These are phyloP conservation scores for Megaleporinus macrocephalus DNA, from an alignment of 2,113 vertebrate genomes.

Conservation along the genomic window DNA sequence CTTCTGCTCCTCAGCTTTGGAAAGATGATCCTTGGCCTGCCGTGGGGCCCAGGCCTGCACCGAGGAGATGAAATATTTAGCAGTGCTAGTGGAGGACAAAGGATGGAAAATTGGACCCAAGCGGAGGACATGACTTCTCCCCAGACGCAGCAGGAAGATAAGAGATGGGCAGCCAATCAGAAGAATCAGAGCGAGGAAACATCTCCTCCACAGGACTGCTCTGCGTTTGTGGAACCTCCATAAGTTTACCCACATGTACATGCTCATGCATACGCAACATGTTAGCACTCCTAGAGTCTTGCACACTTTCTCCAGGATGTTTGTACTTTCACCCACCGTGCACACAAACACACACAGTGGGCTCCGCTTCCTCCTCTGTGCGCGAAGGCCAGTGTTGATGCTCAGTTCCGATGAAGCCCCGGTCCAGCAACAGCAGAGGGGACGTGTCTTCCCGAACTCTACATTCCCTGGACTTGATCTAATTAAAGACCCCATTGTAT, in stretches of 20 bases:
- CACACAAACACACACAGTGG: neutral
- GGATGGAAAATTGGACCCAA: conserved; percentile 33
- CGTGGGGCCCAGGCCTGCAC: conserved; percentile 37
- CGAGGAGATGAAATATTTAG: conserved; percentile 69
- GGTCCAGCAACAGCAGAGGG: neutral
- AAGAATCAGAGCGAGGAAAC: conserved; percentile 16
- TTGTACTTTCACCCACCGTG: neutral
- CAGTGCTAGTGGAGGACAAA: conserved; percentile 38
- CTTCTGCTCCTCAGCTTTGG: conserved; percentile 1
- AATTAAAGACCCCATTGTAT: conserved; percentile 66
- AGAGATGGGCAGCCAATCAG: conserved; percentile 19
- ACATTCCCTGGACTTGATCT: conserved; percentile 54
- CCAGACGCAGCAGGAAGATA: conserved; percentile 36
- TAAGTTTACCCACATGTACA: conserved; percentile 3
- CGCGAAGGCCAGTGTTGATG: neutral
- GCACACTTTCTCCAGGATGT: neutral
- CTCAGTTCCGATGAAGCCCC: neutral
- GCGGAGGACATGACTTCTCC: conserved; percentile 10
- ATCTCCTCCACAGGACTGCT: neutral
- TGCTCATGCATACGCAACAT: neutral
- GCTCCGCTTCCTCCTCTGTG: neutral
- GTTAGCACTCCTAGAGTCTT: neutral
- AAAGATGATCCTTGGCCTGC: conserved; percentile 37
- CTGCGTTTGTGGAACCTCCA: neutral
- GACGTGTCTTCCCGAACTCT: conserved; percentile 18